These are phyloP conservation scores for Callinectes sapidus DNA, from an alignment of 2,888 invertebrate genomes.

Conservation along the genomic window DNA sequence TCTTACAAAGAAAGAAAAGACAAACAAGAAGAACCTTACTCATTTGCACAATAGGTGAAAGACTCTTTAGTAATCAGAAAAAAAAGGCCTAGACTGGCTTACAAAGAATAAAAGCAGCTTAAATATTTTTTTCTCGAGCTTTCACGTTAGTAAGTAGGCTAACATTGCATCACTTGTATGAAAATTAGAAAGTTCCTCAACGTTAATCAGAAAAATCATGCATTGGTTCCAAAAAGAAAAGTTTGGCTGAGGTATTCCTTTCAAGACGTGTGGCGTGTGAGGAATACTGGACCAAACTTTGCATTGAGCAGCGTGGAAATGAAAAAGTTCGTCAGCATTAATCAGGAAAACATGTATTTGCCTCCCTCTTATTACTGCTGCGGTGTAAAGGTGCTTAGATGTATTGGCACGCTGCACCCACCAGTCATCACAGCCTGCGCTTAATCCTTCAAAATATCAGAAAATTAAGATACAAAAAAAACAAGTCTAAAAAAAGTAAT, in stretches of 20 bases:
- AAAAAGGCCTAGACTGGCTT: no score
- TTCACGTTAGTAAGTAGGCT: no score
- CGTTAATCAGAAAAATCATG: not conserved
- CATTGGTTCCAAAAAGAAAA: not conserved
- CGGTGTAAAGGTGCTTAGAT: not conserved
- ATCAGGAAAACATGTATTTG: conserved; percentile 7
- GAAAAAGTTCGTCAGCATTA: not conserved
- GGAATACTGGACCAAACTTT: not conserved
- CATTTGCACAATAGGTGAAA: no score
- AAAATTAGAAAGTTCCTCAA: not conserved
- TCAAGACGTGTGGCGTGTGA: not conserved
- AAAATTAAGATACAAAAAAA: not conserved
- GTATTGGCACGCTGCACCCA: not conserved
- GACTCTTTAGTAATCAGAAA: no score
- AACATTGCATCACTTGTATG: not conserved
- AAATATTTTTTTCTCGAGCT: no score
- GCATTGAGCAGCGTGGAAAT: not conserved
- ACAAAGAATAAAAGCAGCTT: no score
- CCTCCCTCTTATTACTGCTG: not conserved
- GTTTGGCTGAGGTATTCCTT: not conserved
- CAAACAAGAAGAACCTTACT: no score
- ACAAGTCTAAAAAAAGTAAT: not conserved
- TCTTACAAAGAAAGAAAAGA: no score
- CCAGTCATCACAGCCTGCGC: not conserved
- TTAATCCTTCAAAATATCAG: not conserved